phyloP scores from a whole-genome alignment of 2,797 vertebrate genomes.

The Hoplostethus atlanticus region DNA sequence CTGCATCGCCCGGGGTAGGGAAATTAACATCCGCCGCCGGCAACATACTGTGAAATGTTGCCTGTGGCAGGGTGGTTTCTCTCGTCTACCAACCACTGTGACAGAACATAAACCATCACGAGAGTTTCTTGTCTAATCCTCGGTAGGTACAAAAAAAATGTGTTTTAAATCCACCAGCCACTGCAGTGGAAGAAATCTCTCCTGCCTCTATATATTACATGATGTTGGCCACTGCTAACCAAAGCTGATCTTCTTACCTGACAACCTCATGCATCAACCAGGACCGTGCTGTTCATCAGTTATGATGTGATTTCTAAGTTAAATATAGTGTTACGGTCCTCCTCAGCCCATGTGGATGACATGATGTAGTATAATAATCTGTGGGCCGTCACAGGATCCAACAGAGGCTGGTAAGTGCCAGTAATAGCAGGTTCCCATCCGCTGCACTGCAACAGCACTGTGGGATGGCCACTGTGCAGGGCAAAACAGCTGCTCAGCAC shows the following conservation, averaged over 20 bases:
- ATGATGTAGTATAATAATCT: constrained; percentile 57
- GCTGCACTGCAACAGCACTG: constrained; percentile 46
- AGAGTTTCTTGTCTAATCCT: constrained; percentile 41
- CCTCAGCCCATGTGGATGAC: constrained; percentile 39
- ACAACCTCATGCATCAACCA: constrained; percentile 31
- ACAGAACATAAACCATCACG: constrained; percentile 52
- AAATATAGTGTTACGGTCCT: constrained; percentile 34
- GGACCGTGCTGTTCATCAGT: constrained; percentile 31
- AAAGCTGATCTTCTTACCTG: constrained; percentile 1
- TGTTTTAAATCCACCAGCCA: not conserved
- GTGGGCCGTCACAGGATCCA: constrained; percentile 40
- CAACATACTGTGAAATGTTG: constrained; percentile 40
- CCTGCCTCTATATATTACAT: constrained; percentile 5
- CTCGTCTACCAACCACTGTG: constrained; percentile 39
- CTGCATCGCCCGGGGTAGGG: constrained; percentile 42
- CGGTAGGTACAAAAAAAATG: not conserved
- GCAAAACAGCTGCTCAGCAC: constrained; percentile 73
- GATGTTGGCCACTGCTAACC: not conserved
- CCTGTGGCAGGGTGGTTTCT: constrained; percentile 56
- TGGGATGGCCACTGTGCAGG: constrained; percentile 33
- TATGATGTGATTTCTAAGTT: constrained; percentile 38
- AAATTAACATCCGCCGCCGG: constrained; percentile 55
- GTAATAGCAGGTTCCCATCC: constrained; percentile 66
- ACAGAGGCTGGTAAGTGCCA: constrained; percentile 47
- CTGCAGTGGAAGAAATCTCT: not conserved